phyloP scores from a whole-genome alignment of 1,140 invertebrate genomes.

The Magallana angulata region DNA sequence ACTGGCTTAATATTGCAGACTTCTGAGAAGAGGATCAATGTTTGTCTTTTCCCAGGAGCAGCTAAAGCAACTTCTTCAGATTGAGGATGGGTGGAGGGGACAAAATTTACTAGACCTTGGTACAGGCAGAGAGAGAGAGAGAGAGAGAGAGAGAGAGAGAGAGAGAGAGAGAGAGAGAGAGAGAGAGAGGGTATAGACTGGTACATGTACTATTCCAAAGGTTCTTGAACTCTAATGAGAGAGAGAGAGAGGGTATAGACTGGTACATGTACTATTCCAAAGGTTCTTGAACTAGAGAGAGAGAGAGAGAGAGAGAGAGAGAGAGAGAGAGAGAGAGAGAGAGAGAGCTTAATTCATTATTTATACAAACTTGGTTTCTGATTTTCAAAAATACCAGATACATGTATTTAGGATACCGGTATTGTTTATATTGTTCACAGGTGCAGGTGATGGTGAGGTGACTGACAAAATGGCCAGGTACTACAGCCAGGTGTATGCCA shows the following conservation, averaged over 20 bases:
- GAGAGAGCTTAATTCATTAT: too few relatives aligned
- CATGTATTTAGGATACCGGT: neutral
- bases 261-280: neutral
- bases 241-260: neutral
- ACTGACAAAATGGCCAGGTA: conserved; percentile 86
- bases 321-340: too few relatives aligned
- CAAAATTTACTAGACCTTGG: conserved; percentile 88
- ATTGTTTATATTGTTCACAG: conserved; percentile 61
- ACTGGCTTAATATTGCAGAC: conserved; percentile 81
- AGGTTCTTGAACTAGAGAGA: neutral
- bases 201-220: neutral
- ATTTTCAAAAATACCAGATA: neutral
- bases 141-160: too few relatives aligned
- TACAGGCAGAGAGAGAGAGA: conserved; percentile 43
- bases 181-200: too few relatives aligned
- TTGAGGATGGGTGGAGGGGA: conserved; percentile 72
- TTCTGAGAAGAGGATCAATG: conserved; percentile 93
- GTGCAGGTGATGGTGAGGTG: conserved; percentile 94
- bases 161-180: neutral
- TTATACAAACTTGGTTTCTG: too few relatives aligned
- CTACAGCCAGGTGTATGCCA: conserved; percentile 87
- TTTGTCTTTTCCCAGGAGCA: conserved; percentile 92
- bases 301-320: neutral
- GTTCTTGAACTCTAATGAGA: too few relatives aligned
- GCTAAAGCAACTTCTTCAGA: conserved; percentile 84